phyloP scores from a whole-genome alignment of 1,140 invertebrate genomes.

The Drosophila virilis region DNA sequence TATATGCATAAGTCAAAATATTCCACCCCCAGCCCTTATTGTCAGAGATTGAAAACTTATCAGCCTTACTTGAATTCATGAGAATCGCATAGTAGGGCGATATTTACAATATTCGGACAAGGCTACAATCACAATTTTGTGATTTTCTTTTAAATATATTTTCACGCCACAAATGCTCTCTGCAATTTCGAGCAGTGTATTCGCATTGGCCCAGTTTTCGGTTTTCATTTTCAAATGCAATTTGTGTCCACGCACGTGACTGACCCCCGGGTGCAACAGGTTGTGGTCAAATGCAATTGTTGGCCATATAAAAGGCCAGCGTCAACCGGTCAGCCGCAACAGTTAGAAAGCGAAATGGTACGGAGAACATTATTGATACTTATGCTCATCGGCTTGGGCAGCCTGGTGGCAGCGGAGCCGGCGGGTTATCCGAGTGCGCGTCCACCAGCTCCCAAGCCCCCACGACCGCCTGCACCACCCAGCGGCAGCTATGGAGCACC shows the following conservation, averaged over 20 bases:
- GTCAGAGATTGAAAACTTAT: not conserved
- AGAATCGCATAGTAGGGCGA: not conserved
- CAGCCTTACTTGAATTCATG: not conserved
- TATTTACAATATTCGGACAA: no score
- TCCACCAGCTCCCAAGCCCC: conserved; percentile 62
- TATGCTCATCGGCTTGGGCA: conserved; percentile 17
- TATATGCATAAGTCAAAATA: no score
- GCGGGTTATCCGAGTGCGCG: conserved; percentile 62
- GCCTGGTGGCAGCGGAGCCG: conserved; percentile 31
- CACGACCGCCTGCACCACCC: conserved; percentile 40
- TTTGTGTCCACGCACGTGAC: conserved; percentile 50
- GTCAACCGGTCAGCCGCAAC: conserved; percentile 20
- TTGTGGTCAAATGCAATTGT: conserved; percentile 45
- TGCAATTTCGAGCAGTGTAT: conserved; percentile 46
- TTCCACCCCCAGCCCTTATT: no score
- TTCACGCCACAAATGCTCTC: no score
- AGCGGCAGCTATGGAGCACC: conserved; percentile 11
- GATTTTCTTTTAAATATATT: no score
- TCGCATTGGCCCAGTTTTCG: conserved; percentile 65
- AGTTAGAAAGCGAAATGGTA: conserved; percentile 50
- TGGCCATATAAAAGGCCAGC: conserved; percentile 45
- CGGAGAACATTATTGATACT: conserved; percentile 30
- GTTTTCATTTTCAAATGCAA: conserved; percentile 41
- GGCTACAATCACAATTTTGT: no score
- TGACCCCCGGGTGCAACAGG: conserved; percentile 42